A percentile compares a stretch with the other conserved stretches of the same genome.
Evolutionary conservation across 1,140 invertebrate genomes (phyloP).

Genomic region (Cotesia typhae): DNA sequence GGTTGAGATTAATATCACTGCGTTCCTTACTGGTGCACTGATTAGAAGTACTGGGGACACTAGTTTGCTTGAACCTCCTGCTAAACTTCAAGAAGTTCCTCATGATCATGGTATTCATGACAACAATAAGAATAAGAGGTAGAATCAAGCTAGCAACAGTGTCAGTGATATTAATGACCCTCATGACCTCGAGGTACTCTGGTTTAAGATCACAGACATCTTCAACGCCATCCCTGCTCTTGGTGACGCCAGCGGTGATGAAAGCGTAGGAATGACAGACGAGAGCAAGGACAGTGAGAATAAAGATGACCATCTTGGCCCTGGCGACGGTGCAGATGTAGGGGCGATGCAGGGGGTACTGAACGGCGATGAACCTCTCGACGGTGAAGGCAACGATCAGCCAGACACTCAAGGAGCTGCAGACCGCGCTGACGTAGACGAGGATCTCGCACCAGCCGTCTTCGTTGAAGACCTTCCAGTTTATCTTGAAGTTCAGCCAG

Average conservation of each 20-base stretch:
- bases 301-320: slow-evolving; percentile 68
- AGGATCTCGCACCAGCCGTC: slow-evolving; percentile 69
- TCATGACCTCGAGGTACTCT: slow-evolving; percentile 64
- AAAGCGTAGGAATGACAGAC: slow-evolving; percentile 67
- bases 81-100: slow-evolving; percentile 64
- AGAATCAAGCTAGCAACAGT: slow-evolving; percentile 68
- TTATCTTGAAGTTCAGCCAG: slow-evolving; percentile 66
- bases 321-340: slow-evolving; percentile 71
- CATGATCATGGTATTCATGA: slow-evolving; percentile 71
- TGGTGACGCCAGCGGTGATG: slow-evolving; percentile 62
- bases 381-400: slow-evolving; percentile 73
- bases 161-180: slow-evolving; percentile 68
- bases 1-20: slow-evolving; percentile 61
- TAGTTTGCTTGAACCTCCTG: slow-evolving; percentile 55
- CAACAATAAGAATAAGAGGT: slow-evolving; percentile 67
- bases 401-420: slow-evolving; percentile 71
- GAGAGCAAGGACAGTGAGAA: slow-evolving; percentile 61
- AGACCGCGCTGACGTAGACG: slow-evolving; percentile 69
- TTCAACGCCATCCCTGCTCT: slow-evolving; percentile 54
- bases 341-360: slow-evolving; percentile 72
- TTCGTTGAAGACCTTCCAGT: slow-evolving; percentile 65
- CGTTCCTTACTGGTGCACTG: slow-evolving; percentile 52
- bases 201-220: slow-evolving; percentile 60
- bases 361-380: slow-evolving; percentile 73
- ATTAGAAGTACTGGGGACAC: slow-evolving; percentile 32